Evolutionary conservation across 1,140 invertebrate species (phyloP).

Genomic region (Saccostrea cuccullata): DNA sequence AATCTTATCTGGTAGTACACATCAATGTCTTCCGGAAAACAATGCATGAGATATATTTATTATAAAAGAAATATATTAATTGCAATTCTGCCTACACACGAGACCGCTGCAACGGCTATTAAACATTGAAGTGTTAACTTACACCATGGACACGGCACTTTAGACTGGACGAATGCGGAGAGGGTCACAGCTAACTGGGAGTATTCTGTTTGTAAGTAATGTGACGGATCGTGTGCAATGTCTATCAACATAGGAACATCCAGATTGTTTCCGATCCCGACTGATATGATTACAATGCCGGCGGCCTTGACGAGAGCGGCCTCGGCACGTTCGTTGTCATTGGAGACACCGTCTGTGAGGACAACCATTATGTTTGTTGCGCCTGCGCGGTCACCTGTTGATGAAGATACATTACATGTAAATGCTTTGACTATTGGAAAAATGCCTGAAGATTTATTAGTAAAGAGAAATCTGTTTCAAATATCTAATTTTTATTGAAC

Average conservation of each 20-base stretch:
- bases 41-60: no score
- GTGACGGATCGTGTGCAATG: not conserved
- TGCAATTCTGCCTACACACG: no score
- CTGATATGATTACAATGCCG: constrained; percentile 2
- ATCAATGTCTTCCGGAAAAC: no score
- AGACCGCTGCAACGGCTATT: no score
- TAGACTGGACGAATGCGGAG: not conserved
- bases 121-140: not conserved
- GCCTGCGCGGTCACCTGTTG: not conserved
- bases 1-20: no score
- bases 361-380: constrained; percentile 36
- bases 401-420: not conserved
- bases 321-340: constrained; percentile 20
- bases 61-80: no score
- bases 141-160: not conserved
- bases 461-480: no score
- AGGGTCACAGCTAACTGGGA: not conserved
- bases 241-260: not conserved
- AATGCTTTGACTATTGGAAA: no score
- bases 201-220: constrained; percentile 20
- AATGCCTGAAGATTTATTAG: no score
- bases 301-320: not conserved
- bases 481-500: no score
- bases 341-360: constrained; percentile 8
- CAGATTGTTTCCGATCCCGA: constrained; percentile 25